These are phyloP conservation scores for Microtus pennsylvanicus DNA, from an alignment of 2,113 vertebrate genomes.

Conservation along the genomic window DNA sequence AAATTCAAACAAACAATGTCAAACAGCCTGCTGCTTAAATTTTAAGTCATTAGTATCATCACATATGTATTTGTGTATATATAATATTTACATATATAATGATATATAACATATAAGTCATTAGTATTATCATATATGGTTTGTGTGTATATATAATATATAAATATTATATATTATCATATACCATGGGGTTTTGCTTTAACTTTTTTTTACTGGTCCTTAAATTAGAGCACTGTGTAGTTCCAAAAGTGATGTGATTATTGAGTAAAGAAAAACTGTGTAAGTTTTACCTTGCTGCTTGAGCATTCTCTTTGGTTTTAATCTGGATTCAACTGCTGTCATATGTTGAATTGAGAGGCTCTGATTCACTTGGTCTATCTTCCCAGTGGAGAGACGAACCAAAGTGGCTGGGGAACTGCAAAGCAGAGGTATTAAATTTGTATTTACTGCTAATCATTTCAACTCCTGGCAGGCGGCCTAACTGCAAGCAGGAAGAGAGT, in stretches of 20 bases:
- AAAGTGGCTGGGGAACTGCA: conserved; percentile 67
- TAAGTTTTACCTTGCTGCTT: background rate
- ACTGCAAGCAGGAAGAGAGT: conserved; percentile 82
- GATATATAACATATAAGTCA: too few species aligned
- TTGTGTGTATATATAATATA: background rate
- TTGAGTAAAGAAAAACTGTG: background rate
- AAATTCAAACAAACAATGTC: background rate
- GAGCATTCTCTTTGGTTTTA: conserved; percentile 22
- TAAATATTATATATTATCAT: background rate
- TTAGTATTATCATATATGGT: background rate
- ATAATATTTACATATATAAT: background rate
- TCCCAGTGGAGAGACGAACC: conserved; percentile 48
- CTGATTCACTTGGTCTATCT: conserved; percentile 54
- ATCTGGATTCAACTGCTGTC: conserved; percentile 30
- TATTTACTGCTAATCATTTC: conserved; percentile 85
- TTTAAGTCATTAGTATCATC: background rate
- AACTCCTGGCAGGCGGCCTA: conserved; percentile 85
- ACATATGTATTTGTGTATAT: background rate
- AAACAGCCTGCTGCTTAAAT: background rate
- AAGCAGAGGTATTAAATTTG: conserved; percentile 82
- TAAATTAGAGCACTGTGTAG: background rate
- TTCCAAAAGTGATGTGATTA: background rate
- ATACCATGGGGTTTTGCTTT: background rate
- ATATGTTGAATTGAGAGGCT: conserved; percentile 53
- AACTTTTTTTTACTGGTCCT: background rate